Conservation (phyloP, 2,888 invertebrate genomes). For the Volucella bombylans region DNA sequence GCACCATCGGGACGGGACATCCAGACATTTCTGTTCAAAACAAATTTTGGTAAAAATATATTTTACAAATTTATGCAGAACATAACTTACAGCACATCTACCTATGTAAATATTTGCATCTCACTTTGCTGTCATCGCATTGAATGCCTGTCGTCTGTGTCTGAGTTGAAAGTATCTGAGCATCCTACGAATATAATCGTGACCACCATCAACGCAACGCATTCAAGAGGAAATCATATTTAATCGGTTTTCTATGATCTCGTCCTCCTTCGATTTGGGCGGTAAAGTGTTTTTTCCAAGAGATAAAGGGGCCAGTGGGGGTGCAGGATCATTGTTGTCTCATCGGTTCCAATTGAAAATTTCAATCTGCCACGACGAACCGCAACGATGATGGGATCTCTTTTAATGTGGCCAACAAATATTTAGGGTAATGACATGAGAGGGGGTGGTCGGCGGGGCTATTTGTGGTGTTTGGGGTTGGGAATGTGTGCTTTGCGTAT, state of each 20-base stretch:
- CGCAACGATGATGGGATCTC: slow-evolving; percentile 14
- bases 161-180: slow-evolving; percentile 14
- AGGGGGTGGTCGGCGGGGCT: neutral
- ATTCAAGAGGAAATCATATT: slow-evolving; percentile 28
- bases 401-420: slow-evolving; percentile 44
- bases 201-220: neutral
- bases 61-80: slow-evolving; percentile 27
- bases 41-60: slow-evolving; percentile 26
- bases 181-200: neutral
- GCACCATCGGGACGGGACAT: neutral
- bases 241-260: slow-evolving; percentile 37
- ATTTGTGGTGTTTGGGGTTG: neutral
- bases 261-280: neutral
- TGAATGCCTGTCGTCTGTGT: slow-evolving; percentile 39
- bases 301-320: neutral
- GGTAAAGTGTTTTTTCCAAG: neutral
- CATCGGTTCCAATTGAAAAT: slow-evolving; percentile 28
- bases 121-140: slow-evolving; percentile 11
- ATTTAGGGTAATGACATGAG: slow-evolving; percentile 22
- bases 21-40: slow-evolving; percentile 19
- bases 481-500: slow-evolving; percentile 1
- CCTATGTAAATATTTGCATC: slow-evolving; percentile 10
- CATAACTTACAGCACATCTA: neutral
- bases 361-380: slow-evolving; percentile 33
- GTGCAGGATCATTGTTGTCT: slow-evolving; percentile 18